Base-by-base conservation (phyloP, 2,113 vertebrate genomes). In the Eidolon helvum region DNA sequence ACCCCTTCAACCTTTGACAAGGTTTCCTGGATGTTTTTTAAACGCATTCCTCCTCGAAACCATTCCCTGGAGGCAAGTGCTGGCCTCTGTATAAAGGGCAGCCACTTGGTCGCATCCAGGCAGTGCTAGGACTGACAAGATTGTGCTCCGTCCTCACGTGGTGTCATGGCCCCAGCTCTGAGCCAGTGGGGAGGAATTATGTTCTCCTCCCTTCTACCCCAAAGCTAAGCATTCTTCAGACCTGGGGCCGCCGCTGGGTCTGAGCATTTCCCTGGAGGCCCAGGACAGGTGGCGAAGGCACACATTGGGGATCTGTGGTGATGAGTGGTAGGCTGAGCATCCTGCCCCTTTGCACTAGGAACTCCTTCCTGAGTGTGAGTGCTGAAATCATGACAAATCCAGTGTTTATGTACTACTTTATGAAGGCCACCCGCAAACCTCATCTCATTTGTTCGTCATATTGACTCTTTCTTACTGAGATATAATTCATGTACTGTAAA, bases 321-420 rank as follows among this genome's bases (percentile, higher is more conserved):
- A 4, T 53, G 66, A 35, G 38, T 33, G 3, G 1, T 8, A 4
- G 24, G 10, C 10, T 11, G 18, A 40, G 2, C 24, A 7, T 18
- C 33, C 35, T 50, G 28, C 59, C 33, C 43, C 5, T 69, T 11
- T 69, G 28, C 38, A 2, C 22, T 7, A 4, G 45, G 61, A 48
- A 11, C 24, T 2, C 8, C 24, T 53, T 22, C 0, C 0, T 14
- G 11, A 66, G 18, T 22, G 4, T 38, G 53, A 33, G 24, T 48
- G 68, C 26, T 53, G 21, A 74, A 71, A 35, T 55, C 33, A 11
- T 6, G 53, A 63, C 43, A n/a, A 5, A 16, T 30, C n/a, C 0
- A 7, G 7, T 22, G 2, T 30, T 24, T 21, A 14, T 55, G 18
- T 40, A 5, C 66, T 66, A 22, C 55, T 55, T 53, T 30, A 65